Percentiles rank a stretch among this genome's conserved stretches.
Evolutionary conservation across 1,140 invertebrate species (phyloP).

Genomic region (Leptinotarsa undecemlineata): DNA sequence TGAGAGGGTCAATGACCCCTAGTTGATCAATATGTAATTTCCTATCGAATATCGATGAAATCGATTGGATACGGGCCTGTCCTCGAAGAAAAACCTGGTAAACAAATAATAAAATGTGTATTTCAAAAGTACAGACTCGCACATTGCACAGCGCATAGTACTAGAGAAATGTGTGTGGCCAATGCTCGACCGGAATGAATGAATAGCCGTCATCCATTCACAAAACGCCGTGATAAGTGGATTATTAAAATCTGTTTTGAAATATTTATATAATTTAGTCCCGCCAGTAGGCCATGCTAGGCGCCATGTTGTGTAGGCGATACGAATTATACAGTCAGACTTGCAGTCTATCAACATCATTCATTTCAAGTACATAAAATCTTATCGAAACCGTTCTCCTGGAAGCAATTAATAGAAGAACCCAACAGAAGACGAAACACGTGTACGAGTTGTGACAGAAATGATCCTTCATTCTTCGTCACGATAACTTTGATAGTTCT

Average conservation of each 20-base stretch:
- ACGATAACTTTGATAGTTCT: not conserved
- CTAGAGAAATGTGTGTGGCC: slow-evolving; percentile 8
- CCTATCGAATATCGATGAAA: too few relatives aligned
- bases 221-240: slow-evolving; percentile 15
- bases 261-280: slow-evolving; percentile 19
- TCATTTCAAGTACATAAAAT: slow-evolving; percentile 1
- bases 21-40: too few relatives aligned
- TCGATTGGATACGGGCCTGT: too few relatives aligned
- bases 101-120: too few relatives aligned
- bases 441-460: not conserved
- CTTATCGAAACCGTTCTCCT: not conserved
- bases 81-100: too few relatives aligned
- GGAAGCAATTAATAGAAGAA: slow-evolving; percentile 8
- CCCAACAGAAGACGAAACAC: not conserved
- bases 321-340: not conserved
- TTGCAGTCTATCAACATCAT: not conserved
- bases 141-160: not conserved
- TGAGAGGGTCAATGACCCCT: too few relatives aligned
- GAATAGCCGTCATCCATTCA: slow-evolving; percentile 14
- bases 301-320: slow-evolving; percentile 4
- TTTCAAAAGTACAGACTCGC: not conserved
- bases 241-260: slow-evolving; percentile 6
- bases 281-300: not conserved
- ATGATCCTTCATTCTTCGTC: not conserved
- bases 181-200: not conserved